These are phyloP conservation scores for Pomacea maculata DNA, from an alignment of 1,140 invertebrate species.

Conservation along the genomic window DNA sequence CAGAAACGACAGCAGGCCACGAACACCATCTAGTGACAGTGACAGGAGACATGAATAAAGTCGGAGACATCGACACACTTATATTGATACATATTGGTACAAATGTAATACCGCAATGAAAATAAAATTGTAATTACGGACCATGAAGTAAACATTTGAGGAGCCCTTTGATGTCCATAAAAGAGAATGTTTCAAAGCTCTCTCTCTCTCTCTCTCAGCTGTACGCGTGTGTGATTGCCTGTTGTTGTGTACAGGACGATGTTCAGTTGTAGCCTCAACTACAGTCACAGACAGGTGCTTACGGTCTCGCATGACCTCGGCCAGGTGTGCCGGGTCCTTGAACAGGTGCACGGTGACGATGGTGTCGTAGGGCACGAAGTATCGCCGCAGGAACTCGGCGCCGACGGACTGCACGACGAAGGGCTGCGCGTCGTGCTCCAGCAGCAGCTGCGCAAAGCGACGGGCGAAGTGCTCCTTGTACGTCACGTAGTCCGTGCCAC, in stretches of 20 bases:
- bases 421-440: conserved; percentile 33
- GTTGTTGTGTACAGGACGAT: no score
- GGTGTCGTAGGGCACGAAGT: conserved; percentile 28
- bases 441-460: conserved; percentile 29
- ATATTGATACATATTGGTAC: not conserved
- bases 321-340: conserved; percentile 24
- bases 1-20: no score
- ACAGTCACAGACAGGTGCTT: not conserved
- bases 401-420: conserved; percentile 36
- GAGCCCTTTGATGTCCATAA: no score
- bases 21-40: no score
- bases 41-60: no score
- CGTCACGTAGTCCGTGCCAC: conserved; percentile 10
- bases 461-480: conserved; percentile 30
- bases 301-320: conserved; percentile 31
- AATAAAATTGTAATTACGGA: not conserved
- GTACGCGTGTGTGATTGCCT: no score
- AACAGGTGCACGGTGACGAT: conserved; percentile 38
- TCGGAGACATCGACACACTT: not conserved
- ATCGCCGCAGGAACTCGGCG: conserved; percentile 29
- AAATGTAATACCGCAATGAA: no score
- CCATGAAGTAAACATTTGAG: no score
- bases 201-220: no score
- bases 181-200: no score
- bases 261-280: no score